These are phyloP conservation scores for Cacoxenus indagator DNA, from an alignment of 2,888 invertebrate genomes.

Conservation along the genomic window DNA sequence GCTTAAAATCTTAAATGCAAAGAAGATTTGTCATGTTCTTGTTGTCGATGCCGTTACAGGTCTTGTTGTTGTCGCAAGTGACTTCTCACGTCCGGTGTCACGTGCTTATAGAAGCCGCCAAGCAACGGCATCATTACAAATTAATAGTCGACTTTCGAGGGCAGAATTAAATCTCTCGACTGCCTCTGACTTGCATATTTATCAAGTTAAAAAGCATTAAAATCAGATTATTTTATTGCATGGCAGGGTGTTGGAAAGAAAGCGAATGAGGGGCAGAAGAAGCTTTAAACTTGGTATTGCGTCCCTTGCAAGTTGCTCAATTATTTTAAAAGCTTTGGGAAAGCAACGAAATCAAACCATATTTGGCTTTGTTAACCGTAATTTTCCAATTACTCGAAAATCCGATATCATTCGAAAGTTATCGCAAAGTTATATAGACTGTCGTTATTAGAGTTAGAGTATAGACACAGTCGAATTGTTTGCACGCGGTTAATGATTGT, in stretches of 20 bases:
- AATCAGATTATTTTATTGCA: conserved; percentile 53
- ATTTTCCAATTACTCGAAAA: too few relatives aligned
- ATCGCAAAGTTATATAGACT: too few relatives aligned
- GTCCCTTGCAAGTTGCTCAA: conserved; percentile 62
- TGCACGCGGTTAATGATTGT: too few relatives aligned
- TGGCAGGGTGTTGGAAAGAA: conserved; percentile 31
- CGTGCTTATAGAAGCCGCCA: conserved; percentile 27
- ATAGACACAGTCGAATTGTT: too few relatives aligned
- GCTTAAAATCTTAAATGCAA: conserved; percentile 45
- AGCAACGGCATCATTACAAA: too few relatives aligned
- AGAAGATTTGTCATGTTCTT: background rate
- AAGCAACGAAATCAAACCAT: conserved; percentile 13
- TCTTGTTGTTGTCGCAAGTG: conserved; percentile 13
- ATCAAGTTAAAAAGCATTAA: conserved; percentile 51
- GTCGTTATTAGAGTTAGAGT: too few relatives aligned
- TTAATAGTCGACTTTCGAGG: background rate
- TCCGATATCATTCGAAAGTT: too few relatives aligned
- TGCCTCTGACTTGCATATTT: conserved; percentile 44
- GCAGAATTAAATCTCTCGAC: background rate
- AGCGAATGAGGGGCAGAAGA: background rate
- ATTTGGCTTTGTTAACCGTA: conserved; percentile 41
- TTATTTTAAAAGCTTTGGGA: conserved; percentile 65
- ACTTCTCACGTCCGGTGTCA: conserved; percentile 43
- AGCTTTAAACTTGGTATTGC: conserved; percentile 48
- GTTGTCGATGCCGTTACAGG: background rate